Evolutionary conservation across 2,797 vertebrate genomes (phyloP).

Genomic region (Gallinago stenura): DNA sequence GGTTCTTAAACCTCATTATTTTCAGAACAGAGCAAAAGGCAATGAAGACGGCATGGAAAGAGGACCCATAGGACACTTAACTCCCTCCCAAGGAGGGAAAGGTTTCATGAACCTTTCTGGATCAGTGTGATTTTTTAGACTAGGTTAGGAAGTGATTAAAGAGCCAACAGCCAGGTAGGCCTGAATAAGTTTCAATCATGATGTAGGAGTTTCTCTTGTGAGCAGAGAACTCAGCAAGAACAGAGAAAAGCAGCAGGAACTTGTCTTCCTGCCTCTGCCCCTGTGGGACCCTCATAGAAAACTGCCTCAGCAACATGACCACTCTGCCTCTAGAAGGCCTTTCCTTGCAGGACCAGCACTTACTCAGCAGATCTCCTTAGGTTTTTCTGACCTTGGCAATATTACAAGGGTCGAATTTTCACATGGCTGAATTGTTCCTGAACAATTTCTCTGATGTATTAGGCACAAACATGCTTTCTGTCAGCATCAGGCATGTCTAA

Average conservation of each 20-base stretch:
- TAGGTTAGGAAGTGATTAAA: background rate
- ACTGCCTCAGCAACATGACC: background rate
- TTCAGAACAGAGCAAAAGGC: background rate
- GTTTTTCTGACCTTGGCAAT: conserved; percentile 38
- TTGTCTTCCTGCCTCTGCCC: background rate
- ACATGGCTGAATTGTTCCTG: conserved; percentile 13
- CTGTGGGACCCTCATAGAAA: background rate
- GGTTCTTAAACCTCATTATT: background rate
- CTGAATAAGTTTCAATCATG: background rate
- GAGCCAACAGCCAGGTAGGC: background rate
- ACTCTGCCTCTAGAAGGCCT: background rate
- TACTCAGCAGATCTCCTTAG: background rate
- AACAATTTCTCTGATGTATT: conserved; percentile 10
- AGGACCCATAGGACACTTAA: background rate
- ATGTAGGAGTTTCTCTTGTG: background rate
- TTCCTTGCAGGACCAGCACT: background rate
- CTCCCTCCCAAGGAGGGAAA: background rate
- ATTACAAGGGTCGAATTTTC: background rate
- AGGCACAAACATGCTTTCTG: conserved; percentile 16
- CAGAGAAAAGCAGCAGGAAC: background rate
- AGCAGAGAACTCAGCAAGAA: background rate
- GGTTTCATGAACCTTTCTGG: background rate
- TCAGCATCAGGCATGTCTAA: conserved; percentile 26
- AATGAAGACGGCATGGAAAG: background rate
- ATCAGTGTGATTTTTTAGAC: background rate